These are phyloP conservation scores for Lasioglossum malachurum DNA, from an alignment of 2,888 invertebrate genomes.

Conservation along the genomic window DNA sequence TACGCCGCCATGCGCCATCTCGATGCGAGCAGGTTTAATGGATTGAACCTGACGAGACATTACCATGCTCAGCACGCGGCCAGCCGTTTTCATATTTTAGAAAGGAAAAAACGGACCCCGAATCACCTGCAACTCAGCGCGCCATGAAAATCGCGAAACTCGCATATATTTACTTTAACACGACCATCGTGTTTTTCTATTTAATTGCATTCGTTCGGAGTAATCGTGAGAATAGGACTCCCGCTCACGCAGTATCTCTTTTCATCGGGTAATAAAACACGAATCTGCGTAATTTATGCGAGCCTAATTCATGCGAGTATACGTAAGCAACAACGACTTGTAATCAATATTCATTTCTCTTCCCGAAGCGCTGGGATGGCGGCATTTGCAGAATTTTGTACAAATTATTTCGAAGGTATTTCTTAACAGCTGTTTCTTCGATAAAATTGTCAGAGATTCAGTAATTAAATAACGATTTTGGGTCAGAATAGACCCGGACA, in stretches of 20 bases:
- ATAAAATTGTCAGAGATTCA: neutral
- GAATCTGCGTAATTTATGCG: conserved; percentile 6
- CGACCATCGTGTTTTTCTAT: neutral
- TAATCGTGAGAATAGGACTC: neutral
- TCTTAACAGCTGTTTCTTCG: neutral
- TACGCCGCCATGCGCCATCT: neutral
- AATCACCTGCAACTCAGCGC: conserved; percentile 5
- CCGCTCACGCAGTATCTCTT: neutral
- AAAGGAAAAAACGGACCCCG: conserved; percentile 21
- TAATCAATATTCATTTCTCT: neutral
- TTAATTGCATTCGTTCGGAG: neutral
- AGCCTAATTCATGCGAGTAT: neutral
- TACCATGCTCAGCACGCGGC: conserved; percentile 17
- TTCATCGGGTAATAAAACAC: neutral
- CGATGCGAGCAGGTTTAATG: conserved; percentile 18
- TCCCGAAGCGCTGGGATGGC: too few species aligned
- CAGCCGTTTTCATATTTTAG: conserved; percentile 39
- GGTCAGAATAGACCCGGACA: neutral
- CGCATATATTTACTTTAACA: neutral
- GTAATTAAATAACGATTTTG: neutral
- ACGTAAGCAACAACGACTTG: neutral
- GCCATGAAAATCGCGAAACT: conserved; percentile 10
- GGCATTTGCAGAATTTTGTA: neutral
- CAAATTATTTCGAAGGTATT: neutral
- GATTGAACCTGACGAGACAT: conserved; percentile 18